A percentile compares a stretch with the other conserved stretches of the same genome.
These are phyloP conservation scores for Porites evermanni DNA, from an alignment of 92 coral and sea anemone species.

Conservation along the genomic window DNA sequence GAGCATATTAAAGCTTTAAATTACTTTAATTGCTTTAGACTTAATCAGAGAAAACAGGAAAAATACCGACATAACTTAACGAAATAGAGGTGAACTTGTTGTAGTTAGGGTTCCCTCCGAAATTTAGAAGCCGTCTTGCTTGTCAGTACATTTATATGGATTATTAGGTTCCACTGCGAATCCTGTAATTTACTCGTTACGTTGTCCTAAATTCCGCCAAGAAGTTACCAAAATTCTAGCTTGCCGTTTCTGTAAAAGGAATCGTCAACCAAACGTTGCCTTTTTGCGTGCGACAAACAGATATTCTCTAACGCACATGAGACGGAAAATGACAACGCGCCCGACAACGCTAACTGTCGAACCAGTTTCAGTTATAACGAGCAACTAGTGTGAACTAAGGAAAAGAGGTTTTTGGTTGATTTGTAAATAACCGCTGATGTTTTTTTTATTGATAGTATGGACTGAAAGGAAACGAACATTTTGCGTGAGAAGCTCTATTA, in stretches of 20 bases:
- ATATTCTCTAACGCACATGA: background rate
- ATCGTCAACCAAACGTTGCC: background rate
- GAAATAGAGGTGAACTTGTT: no score
- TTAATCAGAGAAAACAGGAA: background rate
- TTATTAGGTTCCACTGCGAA: slow-evolving; percentile 40
- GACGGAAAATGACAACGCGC: background rate
- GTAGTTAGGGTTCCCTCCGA: no score
- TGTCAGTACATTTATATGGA: background rate
- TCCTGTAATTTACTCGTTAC: slow-evolving; percentile 36
- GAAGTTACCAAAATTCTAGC: slow-evolving; percentile 5
- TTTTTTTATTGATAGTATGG: no score
- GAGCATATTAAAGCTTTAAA: background rate
- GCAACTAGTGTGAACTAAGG: background rate
- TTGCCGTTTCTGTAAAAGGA: background rate
- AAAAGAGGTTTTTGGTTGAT: no score
- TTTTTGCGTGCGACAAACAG: background rate
- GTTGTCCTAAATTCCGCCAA: slow-evolving; percentile 24
- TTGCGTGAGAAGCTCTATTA: no score
- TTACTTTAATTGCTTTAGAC: background rate
- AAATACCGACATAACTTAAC: background rate
- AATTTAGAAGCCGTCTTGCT: no score
- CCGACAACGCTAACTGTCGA: background rate
- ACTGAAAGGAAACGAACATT: no score
- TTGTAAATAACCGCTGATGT: no score
- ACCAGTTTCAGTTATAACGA: background rate